Conservation (phyloP, 2,888 invertebrate species). For the Kuschelorhynchus macadamiae region DNA sequence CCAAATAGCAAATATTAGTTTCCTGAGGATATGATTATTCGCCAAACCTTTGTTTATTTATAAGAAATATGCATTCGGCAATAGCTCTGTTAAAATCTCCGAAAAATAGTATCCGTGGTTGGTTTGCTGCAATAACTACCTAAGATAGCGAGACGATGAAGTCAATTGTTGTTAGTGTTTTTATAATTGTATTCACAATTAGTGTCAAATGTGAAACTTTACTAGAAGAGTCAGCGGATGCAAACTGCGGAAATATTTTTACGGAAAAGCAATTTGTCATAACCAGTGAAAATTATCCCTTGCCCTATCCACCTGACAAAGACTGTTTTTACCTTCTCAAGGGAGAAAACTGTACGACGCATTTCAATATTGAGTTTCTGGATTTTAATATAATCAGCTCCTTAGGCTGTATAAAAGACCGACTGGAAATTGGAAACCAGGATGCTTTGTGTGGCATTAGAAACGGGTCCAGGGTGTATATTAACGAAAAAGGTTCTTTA, state of each 20-base stretch:
- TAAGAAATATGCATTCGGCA: neutral
- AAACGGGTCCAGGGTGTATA: constrained; percentile 69
- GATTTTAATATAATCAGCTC: constrained; percentile 71
- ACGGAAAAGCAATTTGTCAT: constrained; percentile 68
- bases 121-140: neutral
- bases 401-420: constrained; percentile 70
- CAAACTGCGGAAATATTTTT: constrained; percentile 54
- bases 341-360: constrained; percentile 69
- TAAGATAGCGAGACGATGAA: neutral
- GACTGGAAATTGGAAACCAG: constrained; percentile 69
- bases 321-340: constrained; percentile 71
- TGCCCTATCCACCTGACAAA: constrained; percentile 66
- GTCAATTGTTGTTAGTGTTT: neutral
- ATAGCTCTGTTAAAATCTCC: constrained; percentile 1
- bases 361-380: constrained; percentile 72
- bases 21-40: constrained; percentile 53
- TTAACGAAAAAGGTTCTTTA: constrained; percentile 69
- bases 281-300: constrained; percentile 72
- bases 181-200: neutral
- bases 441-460: constrained; percentile 71
- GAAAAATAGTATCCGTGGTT: constrained; percentile 1
- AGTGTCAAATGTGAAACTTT: neutral
- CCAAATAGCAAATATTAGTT: constrained; percentile 54
- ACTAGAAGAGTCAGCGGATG: neutral
- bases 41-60: constrained; percentile 33